phyloP scores from a whole-genome alignment of 1,140 invertebrate genomes.

The Danaus melanippus region DNA sequence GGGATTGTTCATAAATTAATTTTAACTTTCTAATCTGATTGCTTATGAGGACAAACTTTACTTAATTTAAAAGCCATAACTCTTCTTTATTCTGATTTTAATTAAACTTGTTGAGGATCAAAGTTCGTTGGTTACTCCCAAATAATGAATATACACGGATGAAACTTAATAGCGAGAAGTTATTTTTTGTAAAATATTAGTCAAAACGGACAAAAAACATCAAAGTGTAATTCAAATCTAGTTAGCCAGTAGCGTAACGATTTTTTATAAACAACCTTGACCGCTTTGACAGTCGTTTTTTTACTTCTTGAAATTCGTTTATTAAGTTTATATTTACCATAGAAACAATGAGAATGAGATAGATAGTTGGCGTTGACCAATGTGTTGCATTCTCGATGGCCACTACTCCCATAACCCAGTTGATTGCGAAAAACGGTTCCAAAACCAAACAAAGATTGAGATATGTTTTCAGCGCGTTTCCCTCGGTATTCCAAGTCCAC shows the following conservation, averaged over 20 bases:
- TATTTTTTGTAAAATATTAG: too few relatives aligned
- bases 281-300: not conserved
- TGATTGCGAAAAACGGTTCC: conserved; percentile 75
- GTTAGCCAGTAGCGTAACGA: not conserved
- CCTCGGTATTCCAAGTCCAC: conserved; percentile 61
- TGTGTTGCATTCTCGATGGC: conserved; percentile 79
- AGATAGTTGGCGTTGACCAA: conserved; percentile 75
- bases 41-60: not conserved
- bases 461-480: conserved; percentile 63
- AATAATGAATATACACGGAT: too few relatives aligned
- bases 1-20: conserved; percentile 11
- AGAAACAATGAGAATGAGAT: conserved; percentile 68
- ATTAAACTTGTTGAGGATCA: too few relatives aligned
- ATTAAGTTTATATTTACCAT: conserved; percentile 60
- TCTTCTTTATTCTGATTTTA: too few relatives aligned
- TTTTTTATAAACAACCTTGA: conserved; percentile 1
- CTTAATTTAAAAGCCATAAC: conserved; percentile 3
- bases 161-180: too few relatives aligned
- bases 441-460: conserved; percentile 73
- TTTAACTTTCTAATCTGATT: not conserved
- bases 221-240: not conserved
- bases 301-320: not conserved
- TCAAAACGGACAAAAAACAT: too few relatives aligned
- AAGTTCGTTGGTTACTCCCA: too few relatives aligned
- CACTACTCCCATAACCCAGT: conserved; percentile 81